Conservation (phyloP, 2,797 vertebrate genomes). For the Carduelis carduelis region DNA sequence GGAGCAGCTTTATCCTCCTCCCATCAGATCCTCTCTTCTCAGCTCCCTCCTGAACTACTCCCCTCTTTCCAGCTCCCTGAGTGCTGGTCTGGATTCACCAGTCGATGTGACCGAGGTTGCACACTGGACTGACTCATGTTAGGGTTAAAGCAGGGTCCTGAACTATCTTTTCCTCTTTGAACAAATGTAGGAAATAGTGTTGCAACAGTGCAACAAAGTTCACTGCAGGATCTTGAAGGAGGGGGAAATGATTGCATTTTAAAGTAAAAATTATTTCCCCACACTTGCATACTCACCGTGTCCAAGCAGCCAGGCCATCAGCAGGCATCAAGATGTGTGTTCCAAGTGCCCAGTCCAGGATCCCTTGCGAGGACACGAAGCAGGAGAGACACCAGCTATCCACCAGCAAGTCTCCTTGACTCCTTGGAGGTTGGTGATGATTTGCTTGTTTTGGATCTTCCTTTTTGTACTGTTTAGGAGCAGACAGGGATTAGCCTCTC, state of each 20-base stretch:
- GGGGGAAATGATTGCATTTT: background rate
- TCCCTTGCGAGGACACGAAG: background rate
- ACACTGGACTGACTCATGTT: background rate
- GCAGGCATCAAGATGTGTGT: background rate
- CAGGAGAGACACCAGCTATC: background rate
- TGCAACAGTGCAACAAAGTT: background rate
- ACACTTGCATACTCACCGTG: background rate
- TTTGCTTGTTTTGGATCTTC: constrained; percentile 44
- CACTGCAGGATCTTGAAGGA: background rate
- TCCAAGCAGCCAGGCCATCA: background rate
- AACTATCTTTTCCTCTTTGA: background rate
- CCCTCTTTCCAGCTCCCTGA: background rate
- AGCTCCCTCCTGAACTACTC: background rate
- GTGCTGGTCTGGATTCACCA: background rate
- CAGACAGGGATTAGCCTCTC: constrained; percentile 28
- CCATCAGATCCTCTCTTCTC: background rate
- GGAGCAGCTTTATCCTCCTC: background rate
- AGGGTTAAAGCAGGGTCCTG: background rate
- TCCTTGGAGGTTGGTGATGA: background rate
- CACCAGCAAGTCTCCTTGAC: background rate
- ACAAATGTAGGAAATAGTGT: background rate
- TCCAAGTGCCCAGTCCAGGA: background rate
- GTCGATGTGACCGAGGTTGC: background rate
- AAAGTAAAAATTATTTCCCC: background rate
- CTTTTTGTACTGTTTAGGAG: constrained; percentile 17